phyloP scores from a whole-genome alignment of 2,797 vertebrate species.

The Rhinoraja longicauda region DNA sequence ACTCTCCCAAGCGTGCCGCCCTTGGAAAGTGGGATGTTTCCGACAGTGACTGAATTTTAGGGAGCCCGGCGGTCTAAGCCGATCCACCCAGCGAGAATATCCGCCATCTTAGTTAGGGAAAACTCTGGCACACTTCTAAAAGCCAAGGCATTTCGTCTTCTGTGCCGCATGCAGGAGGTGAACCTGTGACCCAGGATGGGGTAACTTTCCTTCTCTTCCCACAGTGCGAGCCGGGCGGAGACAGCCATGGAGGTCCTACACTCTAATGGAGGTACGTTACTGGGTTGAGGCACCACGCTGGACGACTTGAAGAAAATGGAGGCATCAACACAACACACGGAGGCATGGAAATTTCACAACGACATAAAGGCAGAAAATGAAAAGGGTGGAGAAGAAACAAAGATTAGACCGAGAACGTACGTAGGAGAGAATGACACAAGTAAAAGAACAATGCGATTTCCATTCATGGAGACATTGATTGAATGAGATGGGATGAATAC shows the following conservation, averaged over 20 bases:
- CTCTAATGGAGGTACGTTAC: neutral
- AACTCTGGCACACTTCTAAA: neutral
- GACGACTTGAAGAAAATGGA: neutral
- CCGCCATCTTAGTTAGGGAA: neutral
- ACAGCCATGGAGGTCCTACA: conserved; percentile 76
- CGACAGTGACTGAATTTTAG: neutral
- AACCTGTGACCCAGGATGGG: conserved; percentile 40
- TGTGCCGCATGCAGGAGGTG: conserved; percentile 1
- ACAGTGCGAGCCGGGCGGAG: conserved; percentile 91
- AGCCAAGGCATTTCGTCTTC: neutral
- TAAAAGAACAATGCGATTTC: neutral
- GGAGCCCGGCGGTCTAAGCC: neutral
- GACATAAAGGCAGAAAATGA: neutral
- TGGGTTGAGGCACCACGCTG: neutral
- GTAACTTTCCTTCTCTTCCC: conserved; percentile 94
- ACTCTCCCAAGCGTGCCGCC: too few species aligned
- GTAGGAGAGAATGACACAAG: neutral
- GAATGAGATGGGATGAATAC: neutral
- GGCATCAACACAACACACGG: conserved; percentile 7
- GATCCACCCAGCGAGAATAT: neutral
- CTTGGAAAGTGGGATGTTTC: neutral
- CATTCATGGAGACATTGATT: conserved; percentile 1
- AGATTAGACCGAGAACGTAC: neutral
- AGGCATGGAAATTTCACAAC: conserved; percentile 11
- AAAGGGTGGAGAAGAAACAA: neutral